Percentiles rank a stretch among this genome's conserved stretches.
Evolutionary conservation across 92 coral and sea anemone species (phyloP).

Genomic region (Plumapathes pennacea): DNA sequence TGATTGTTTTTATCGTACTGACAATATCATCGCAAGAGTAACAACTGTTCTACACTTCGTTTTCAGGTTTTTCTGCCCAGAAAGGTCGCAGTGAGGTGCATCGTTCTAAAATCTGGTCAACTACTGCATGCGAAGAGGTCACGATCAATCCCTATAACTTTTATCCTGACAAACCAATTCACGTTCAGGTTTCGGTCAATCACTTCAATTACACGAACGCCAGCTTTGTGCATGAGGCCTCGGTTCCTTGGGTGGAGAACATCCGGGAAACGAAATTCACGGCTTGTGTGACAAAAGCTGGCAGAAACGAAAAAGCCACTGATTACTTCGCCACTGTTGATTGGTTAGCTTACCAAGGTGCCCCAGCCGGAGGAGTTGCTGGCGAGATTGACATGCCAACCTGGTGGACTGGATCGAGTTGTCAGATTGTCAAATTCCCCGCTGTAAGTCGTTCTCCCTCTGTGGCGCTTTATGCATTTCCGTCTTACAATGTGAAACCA

Average conservation of each 20-base stretch:
- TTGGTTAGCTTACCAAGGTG: constrained; percentile 52
- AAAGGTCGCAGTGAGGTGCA: constrained; percentile 35
- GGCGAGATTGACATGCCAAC: constrained; percentile 36
- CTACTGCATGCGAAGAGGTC: constrained; percentile 25
- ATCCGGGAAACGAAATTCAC: constrained; percentile 19
- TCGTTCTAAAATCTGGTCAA: constrained; percentile 5
- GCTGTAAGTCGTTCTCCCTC: constrained; percentile 4
- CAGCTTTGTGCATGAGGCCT: constrained; percentile 41
- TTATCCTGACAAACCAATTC: constrained; percentile 66
- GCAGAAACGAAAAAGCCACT: constrained; percentile 25
- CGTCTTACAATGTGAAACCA: too few species aligned
- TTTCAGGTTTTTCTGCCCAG: constrained; percentile 29
- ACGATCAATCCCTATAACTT: constrained; percentile 35
- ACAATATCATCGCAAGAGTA: too few species aligned
- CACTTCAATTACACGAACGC: constrained; percentile 28
- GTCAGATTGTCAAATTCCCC: constrained; percentile 17
- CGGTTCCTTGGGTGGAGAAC: constrained; percentile 41
- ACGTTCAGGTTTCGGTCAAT: constrained; percentile 54
- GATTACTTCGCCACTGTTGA: constrained; percentile 26
- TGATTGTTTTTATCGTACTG: too few species aligned
- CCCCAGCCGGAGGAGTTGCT: constrained; percentile 58
- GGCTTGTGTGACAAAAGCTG: constrained; percentile 33
- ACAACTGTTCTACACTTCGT: not conserved
- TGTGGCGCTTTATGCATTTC: not conserved
- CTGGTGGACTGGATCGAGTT: constrained; percentile 57